phyloP scores from a whole-genome alignment of 2,888 invertebrate species.

The Imbricaverruca yamaguchii region DNA sequence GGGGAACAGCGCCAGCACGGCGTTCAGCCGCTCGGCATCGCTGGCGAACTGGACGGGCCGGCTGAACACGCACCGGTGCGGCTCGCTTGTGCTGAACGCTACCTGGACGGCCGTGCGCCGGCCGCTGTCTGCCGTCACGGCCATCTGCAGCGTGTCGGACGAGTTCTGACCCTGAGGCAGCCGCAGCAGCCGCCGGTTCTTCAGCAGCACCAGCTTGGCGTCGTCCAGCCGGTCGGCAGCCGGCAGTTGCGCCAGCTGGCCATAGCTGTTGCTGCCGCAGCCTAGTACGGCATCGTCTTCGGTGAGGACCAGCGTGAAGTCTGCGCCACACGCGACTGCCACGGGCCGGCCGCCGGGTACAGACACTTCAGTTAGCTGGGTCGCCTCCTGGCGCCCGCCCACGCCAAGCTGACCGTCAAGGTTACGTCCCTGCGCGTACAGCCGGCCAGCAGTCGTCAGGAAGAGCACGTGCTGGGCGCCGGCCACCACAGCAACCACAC shows the following conservation, averaged over 20 bases:
- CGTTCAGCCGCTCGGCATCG: constrained; percentile 8
- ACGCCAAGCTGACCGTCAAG: constrained; percentile 75
- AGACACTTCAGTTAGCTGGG: constrained; percentile 59
- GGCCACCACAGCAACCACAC: constrained; percentile 55
- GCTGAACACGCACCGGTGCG: not conserved
- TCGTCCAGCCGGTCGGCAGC: constrained; percentile 52
- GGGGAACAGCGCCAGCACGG: not conserved
- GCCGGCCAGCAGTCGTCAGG: constrained; percentile 78
- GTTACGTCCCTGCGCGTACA: constrained; percentile 77
- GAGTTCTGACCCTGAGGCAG: constrained; percentile 20
- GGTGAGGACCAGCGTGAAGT: constrained; percentile 69
- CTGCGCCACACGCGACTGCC: constrained; percentile 77
- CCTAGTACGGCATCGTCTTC: constrained; percentile 58
- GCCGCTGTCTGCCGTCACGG: not conserved
- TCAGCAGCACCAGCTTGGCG: constrained; percentile 55
- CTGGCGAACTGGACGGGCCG: not conserved
- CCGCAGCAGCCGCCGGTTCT: constrained; percentile 40
- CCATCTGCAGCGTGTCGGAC: not conserved
- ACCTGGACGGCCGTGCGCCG: not conserved
- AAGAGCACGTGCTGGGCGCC: constrained; percentile 78
- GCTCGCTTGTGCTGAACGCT: not conserved
- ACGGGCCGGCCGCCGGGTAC: constrained; percentile 57
- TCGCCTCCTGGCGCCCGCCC: constrained; percentile 51
- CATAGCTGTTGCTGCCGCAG: constrained; percentile 59
- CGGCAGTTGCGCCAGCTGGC: constrained; percentile 59